A percentile compares a stretch with the other conserved stretches of the same genome.
Evolutionary conservation across 2,797 vertebrate genomes (phyloP).

Genomic region (Dryobates pubescens): DNA sequence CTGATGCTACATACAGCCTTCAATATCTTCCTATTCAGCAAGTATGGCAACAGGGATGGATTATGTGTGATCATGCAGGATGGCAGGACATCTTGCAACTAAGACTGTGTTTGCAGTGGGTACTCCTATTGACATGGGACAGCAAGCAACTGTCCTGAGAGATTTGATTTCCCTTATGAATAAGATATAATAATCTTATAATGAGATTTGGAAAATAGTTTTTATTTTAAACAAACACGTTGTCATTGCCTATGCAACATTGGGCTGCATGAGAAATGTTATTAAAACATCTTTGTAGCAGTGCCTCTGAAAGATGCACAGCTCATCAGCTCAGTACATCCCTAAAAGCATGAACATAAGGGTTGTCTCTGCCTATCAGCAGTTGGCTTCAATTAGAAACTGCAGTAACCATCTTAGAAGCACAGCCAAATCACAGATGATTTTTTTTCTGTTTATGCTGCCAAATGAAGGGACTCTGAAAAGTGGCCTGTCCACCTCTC

Average conservation of each 20-base stretch:
- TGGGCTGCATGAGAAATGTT: neutral
- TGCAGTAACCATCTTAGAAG: neutral
- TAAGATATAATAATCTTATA: neutral
- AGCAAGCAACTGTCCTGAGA: neutral
- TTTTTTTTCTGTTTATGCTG: neutral
- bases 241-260: neutral
- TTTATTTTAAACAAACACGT: neutral
- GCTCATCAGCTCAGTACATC: neutral
- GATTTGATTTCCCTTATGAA: neutral
- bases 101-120: neutral
- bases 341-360: neutral
- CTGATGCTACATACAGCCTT: fast-evolving
- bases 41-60: fast-evolving
- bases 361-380: neutral
- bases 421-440: neutral
- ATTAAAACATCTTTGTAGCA: neutral
- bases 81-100: fast-evolving
- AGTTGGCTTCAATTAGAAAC: neutral
- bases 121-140: neutral
- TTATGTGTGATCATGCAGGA: fast-evolving
- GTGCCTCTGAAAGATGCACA: neutral
- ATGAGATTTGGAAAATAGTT: neutral
- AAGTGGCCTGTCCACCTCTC: neutral
- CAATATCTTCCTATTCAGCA: neutral
- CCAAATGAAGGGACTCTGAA: neutral